Evolutionary conservation across 2,888 invertebrate species (phyloP).

Genomic region (Caenorhabditis virilis): DNA sequence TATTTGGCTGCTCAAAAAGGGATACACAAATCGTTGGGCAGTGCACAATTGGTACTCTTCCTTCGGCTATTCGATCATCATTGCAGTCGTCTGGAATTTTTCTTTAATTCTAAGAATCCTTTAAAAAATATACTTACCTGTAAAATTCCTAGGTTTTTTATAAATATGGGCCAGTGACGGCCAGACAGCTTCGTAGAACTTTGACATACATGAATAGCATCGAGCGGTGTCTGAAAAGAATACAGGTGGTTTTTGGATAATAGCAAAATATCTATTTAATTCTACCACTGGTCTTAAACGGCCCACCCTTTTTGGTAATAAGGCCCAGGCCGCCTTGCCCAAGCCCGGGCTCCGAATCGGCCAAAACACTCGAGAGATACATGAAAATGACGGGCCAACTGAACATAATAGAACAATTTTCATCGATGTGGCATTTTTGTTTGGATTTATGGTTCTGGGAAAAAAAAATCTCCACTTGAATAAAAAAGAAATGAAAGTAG

Average conservation of each 20-base stretch:
- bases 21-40: conserved; percentile 65
- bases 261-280: background rate
- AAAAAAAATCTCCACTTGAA: too few species aligned
- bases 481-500: too few species aligned
- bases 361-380: too few species aligned
- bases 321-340: too few species aligned
- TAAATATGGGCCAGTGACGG: conserved; percentile 58
- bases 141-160: conserved; percentile 64
- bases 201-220: conserved; percentile 68
- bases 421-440: too few species aligned
- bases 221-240: conserved; percentile 60
- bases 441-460: too few species aligned
- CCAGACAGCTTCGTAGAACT: conserved; percentile 65
- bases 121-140: conserved; percentile 45
- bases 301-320: too few species aligned
- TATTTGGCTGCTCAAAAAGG: conserved; percentile 61
- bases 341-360: too few species aligned
- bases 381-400: too few species aligned
- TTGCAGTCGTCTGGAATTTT: conserved; percentile 42
- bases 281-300: conserved; percentile 33
- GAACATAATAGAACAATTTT: too few species aligned
- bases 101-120: background rate
- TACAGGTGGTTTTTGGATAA: background rate
- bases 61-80: conserved; percentile 37
- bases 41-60: conserved; percentile 51